Conservation (phyloP, 2,797 vertebrate genomes). For the Phalanger gymnotis region DNA sequence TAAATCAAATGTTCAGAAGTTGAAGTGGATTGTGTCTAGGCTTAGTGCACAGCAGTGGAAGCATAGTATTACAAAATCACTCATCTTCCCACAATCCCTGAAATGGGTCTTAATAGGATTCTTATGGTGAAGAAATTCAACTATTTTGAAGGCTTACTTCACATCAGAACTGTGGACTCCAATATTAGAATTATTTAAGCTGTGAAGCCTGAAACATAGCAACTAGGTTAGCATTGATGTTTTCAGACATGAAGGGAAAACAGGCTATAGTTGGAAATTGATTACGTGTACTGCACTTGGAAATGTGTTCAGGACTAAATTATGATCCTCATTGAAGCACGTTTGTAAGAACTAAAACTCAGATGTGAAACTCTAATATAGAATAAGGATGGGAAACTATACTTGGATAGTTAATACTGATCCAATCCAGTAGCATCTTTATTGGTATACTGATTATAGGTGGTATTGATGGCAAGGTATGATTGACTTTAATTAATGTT, state of each 20-base stretch:
- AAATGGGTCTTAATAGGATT: slow-evolving; percentile 86
- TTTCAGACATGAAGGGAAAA: slow-evolving; percentile 53
- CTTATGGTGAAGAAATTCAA: slow-evolving; percentile 43
- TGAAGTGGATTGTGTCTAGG: slow-evolving; percentile 97
- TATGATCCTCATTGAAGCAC: slow-evolving; percentile 52
- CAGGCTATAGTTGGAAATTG: slow-evolving; percentile 19
- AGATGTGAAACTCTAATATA: slow-evolving; percentile 56
- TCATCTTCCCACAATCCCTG: slow-evolving; percentile 97
- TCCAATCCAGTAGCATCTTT: slow-evolving; percentile 51
- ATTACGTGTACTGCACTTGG: slow-evolving; percentile 22
- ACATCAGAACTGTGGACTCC: slow-evolving; percentile 47
- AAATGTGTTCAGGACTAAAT: slow-evolving; percentile 59
- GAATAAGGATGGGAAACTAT: slow-evolving; percentile 30
- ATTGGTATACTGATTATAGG: slow-evolving; percentile 48
- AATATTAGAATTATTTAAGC: slow-evolving; percentile 52
- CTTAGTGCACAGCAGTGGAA: slow-evolving; percentile 94
- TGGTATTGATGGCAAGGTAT: slow-evolving; percentile 48
- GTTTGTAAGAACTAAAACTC: slow-evolving; percentile 54
- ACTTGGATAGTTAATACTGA: slow-evolving; percentile 63
- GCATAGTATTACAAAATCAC: slow-evolving; percentile 95
- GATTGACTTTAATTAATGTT: slow-evolving; percentile 52
- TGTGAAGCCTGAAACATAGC: slow-evolving; percentile 66
- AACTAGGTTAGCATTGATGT: slow-evolving; percentile 57
- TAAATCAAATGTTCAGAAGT: slow-evolving; percentile 92
- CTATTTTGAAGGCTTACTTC: slow-evolving; percentile 54